phyloP scores from a whole-genome alignment of 2,888 invertebrate genomes.

The Callimorpha dominula region DNA sequence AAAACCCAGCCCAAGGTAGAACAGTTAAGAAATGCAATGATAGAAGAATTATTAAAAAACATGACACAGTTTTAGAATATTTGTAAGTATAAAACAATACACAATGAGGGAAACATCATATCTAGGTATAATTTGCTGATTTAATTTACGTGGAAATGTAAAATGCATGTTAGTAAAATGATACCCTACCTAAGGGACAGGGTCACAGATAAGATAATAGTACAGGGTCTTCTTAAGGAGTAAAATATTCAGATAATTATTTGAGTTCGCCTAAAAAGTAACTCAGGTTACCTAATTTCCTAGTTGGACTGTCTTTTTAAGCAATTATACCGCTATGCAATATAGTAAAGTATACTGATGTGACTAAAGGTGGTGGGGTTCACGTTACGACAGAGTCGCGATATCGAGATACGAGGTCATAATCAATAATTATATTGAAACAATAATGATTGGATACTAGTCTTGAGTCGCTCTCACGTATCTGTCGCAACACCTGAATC shows the following conservation, averaged over 20 bases:
- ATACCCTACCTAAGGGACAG: too few relatives aligned
- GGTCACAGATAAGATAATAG: too few relatives aligned
- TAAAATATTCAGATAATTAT: not conserved
- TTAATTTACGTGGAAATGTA: too few relatives aligned
- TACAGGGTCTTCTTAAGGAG: not conserved
- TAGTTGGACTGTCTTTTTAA: not conserved
- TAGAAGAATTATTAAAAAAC: too few relatives aligned
- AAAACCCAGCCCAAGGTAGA: too few relatives aligned
- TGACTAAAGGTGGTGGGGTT: not conserved
- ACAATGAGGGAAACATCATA: too few relatives aligned
- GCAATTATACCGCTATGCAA: not conserved
- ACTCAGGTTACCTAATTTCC: not conserved
- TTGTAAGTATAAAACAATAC: too few relatives aligned
- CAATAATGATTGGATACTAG: not conserved
- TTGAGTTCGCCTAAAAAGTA: not conserved
- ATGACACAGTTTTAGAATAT: too few relatives aligned
- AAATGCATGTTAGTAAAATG: too few relatives aligned
- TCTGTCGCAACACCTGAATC: slow-evolving; percentile 1
- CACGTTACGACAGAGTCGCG: not conserved
- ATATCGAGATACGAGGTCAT: not conserved
- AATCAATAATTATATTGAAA: not conserved
- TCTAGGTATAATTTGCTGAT: too few relatives aligned
- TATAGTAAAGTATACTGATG: not conserved
- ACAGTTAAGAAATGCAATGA: too few relatives aligned
- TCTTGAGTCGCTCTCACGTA: not conserved